Percentiles rank a stretch among this genome's conserved stretches.
Evolutionary conservation across 1,140 invertebrate genomes (phyloP).

Genomic region (Nautilus pompilius): DNA sequence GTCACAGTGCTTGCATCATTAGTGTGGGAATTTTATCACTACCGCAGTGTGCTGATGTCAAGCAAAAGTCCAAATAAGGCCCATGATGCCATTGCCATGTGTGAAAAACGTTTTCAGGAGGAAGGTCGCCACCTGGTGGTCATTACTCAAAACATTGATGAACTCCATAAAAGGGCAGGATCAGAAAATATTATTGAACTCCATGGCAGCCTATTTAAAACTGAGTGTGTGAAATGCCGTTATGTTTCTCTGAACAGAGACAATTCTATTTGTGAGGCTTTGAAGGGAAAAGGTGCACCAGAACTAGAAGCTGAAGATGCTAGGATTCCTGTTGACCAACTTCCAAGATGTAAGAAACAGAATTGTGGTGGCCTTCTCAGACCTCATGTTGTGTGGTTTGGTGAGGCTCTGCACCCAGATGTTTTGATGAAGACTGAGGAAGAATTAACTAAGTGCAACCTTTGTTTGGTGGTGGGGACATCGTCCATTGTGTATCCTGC

Average conservation of each 20-base stretch:
- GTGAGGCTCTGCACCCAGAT: constrained; percentile 70
- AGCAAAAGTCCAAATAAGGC: constrained; percentile 70
- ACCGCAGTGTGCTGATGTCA: constrained; percentile 66
- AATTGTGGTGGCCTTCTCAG: constrained; percentile 72
- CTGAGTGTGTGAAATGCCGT: constrained; percentile 76
- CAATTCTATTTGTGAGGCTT: constrained; percentile 77
- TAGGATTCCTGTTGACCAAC: constrained; percentile 65
- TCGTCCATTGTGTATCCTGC: constrained; percentile 88
- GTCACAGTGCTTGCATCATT: too few species aligned
- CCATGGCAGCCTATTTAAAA: constrained; percentile 71
- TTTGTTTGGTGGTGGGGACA: constrained; percentile 78
- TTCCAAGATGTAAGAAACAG: constrained; percentile 68
- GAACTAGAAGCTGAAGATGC: constrained; percentile 56
- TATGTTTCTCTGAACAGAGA: constrained; percentile 68
- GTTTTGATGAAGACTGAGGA: constrained; percentile 65
- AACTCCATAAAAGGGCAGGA: constrained; percentile 49
- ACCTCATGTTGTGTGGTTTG: constrained; percentile 89
- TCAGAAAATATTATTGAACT: constrained; percentile 52
- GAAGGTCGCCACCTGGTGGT: constrained; percentile 60
- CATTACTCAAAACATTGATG: constrained; percentile 57
- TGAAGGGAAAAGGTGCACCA: constrained; percentile 63
- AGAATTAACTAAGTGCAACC: constrained; percentile 71
- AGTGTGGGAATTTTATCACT: constrained; percentile 80
- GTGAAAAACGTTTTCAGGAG: constrained; percentile 64
- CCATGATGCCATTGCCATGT: constrained; percentile 75